phyloP scores from a whole-genome alignment of 2,113 vertebrate species.

The Kryptolebias marmoratus region DNA sequence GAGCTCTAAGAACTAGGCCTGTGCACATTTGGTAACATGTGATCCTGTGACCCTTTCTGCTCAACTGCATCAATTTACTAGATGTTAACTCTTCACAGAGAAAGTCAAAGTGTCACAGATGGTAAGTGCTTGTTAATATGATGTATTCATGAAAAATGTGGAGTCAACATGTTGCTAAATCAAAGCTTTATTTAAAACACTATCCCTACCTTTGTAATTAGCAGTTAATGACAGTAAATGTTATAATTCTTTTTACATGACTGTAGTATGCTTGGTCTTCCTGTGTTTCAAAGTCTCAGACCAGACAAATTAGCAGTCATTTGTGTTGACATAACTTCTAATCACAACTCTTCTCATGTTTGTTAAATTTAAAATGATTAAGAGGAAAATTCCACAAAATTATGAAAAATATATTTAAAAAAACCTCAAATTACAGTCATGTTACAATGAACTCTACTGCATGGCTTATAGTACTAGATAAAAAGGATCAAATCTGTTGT shows the following conservation, averaged over 20 bases:
- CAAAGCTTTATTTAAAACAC: constrained; percentile 30
- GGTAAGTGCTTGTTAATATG: constrained; percentile 43
- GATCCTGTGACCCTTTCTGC: constrained; percentile 77
- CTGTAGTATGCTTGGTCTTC: constrained; percentile 46
- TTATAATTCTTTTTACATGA: constrained; percentile 31
- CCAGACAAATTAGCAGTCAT: constrained; percentile 19
- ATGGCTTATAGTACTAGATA: constrained; percentile 51
- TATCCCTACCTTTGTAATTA: constrained; percentile 47
- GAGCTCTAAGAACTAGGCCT: constrained; percentile 74
- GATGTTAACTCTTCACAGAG: constrained; percentile 65
- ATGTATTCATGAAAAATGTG: constrained; percentile 57
- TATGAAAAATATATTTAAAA: constrained; percentile 6
- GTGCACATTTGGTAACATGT: constrained; percentile 79
- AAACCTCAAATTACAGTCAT: constrained; percentile 16
- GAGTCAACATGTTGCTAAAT: constrained; percentile 43
- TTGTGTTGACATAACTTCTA: constrained; percentile 56
- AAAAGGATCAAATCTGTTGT: constrained; percentile 62
- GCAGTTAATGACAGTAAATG: constrained; percentile 19
- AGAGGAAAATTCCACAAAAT: constrained; percentile 29
- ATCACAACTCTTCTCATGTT: constrained; percentile 28
- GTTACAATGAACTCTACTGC: constrained; percentile 42
- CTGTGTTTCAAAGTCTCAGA: constrained; percentile 49
- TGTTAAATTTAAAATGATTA: constrained; percentile 42
- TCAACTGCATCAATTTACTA: constrained; percentile 75
- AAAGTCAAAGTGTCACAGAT: constrained; percentile 66